Evolutionary conservation across 2,888 invertebrate species (phyloP), one percentile per base, ranked within the genome.

Genomic region (Patella caerulea): DNA sequence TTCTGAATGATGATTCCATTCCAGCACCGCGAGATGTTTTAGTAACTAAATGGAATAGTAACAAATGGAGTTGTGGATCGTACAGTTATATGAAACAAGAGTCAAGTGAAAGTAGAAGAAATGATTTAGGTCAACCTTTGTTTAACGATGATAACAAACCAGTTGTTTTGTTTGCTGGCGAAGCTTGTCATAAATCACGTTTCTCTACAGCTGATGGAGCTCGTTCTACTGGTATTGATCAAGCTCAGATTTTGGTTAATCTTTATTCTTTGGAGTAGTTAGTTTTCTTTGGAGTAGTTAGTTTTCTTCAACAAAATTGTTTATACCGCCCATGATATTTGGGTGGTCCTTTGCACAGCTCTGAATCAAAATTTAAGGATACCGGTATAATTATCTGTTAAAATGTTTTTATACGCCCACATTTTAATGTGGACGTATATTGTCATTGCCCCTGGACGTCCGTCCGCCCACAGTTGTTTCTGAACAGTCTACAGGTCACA

Each of bases 141-240:
- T 85, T 83, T 4, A 73, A 77, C 14, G 34, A 78, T 19, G 74
- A 81, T 54, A 83, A 80, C 45, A 74, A 78, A 0, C 96, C 96
- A 0, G 93, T 94, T 75, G 90, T 96, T 72, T 90, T 96, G 71
- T 96, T 96, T 91, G 96, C 96, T 17, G 96, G 96, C 1, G 96
- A 96, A 92, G 96, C 96, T 0, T 96, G 96, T 0, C 94, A 95
- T 56, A 94, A 95, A 1, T 94, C 95, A 34, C 95, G 95, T 85
- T 95, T 95, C 84, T 95, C 95, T 29, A 96, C 96, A 2, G 94
- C 95, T 0, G 96, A 96, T 86, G 96, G 96, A 2, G 96, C 96
- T 5, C 93, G 95, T 80, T 91, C 95, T 74, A 96, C 96, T 86
- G 96, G 96, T 2, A 94, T 96, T 5, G 65, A 65, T 24, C 65